Base-by-base conservation (phyloP, 2,888 invertebrate species). In the Diarsia mendica region DNA sequence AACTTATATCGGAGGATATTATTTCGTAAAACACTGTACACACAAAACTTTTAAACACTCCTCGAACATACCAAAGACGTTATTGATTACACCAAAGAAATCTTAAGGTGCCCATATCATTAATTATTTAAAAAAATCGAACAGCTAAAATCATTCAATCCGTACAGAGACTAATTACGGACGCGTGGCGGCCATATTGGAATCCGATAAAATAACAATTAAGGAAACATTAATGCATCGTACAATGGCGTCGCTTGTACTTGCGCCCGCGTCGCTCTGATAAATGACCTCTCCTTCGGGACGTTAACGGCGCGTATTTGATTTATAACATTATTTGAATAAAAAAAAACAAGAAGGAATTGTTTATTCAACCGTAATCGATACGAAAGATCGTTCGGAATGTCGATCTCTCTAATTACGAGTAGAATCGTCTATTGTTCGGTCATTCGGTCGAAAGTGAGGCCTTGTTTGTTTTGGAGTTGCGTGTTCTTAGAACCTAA, bases 121-220 rank as follows among this genome's bases (percentile, higher is more conserved):
- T 89, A 88, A 88, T 88, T 89, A 88, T 89, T 81, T 64, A 69
- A 83, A 84, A 82, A 87, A 86, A 86, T 83, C 80, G 73, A 89
- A 88, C 84, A 81, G 71, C 81, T 78, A 87, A 87, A 85, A 84
- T 89, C 82, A 87, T 86, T 86, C 85, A 83, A 88, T 86, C 82
- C 84, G 82, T 90, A 90, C 90, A 91, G 87, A 90, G 91, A 92
- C 93, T 94, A 94, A 94, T 94, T 94, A 95, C 92, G 87, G 91
- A 88, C 91, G 90, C 91, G 92, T 92, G 93, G 92, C 93, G 86
- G 93, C 94, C 93, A 93, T 94, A 94, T 95, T 95, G 93, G 92
- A 93, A 93, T 93, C 91, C 93, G 95, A 95, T 95, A 96, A 95
- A 95, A 95, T 95, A 95, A 95, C 95, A 96, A 96, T 96, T 95